A percentile compares a stretch with the other conserved stretches of the same genome.
These are phyloP conservation scores for Entomyzon cyanotis DNA, from an alignment of 2,113 vertebrate species.

Conservation along the genomic window DNA sequence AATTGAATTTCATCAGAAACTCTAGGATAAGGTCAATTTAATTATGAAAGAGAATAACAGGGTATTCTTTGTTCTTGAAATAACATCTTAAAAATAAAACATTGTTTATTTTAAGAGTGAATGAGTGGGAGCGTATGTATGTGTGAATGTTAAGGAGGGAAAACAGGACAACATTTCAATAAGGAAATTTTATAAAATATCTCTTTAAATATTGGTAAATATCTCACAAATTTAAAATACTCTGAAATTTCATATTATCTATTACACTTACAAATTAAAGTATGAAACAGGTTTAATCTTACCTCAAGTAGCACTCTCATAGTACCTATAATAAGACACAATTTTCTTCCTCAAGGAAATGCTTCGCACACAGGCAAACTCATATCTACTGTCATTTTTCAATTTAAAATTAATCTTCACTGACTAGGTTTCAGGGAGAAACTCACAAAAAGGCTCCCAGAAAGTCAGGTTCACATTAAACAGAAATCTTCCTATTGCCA, in stretches of 20 bases:
- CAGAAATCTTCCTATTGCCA: conserved; percentile 23
- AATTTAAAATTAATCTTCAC: conserved; percentile 12
- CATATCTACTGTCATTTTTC: background rate
- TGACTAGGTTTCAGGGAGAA: background rate
- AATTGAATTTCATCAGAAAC: background rate
- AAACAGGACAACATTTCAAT: background rate
- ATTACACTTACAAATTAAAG: background rate
- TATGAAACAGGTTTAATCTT: background rate
- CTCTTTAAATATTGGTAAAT: background rate
- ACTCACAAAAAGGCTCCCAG: background rate
- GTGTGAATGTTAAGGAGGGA: background rate
- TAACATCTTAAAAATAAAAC: background rate
- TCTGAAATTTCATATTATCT: background rate
- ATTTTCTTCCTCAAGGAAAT: background rate
- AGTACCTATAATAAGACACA: background rate
- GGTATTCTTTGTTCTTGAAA: background rate
- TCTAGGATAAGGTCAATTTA: background rate
- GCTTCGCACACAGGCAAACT: background rate
- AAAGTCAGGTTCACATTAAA: conserved; percentile 28
- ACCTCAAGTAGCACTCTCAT: background rate
- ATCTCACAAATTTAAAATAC: background rate
- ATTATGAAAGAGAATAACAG: background rate
- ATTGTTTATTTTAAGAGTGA: background rate
- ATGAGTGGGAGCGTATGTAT: background rate
- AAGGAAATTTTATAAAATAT: background rate